Evolutionary conservation across 1,140 invertebrate species (phyloP).

Genomic region (Brachionus rotundiformis): DNA sequence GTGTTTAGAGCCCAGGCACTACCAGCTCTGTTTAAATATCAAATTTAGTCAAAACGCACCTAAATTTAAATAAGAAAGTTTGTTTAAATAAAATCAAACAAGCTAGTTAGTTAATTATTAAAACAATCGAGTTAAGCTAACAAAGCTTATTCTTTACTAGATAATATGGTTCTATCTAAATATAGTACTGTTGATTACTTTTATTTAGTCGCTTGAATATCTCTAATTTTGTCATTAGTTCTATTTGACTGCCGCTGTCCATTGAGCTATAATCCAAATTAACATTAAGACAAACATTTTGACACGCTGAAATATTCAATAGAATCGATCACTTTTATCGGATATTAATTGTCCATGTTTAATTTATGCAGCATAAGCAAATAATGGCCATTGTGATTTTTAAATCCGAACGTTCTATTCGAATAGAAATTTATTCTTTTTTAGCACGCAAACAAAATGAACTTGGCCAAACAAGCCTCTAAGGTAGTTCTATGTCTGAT

Average conservation of each 20-base stretch:
- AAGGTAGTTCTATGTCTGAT: slow-evolving; percentile 4
- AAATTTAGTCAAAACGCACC: too few relatives aligned
- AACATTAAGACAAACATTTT: neutral
- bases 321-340: neutral
- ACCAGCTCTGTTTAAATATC: neutral
- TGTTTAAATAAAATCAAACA: neutral
- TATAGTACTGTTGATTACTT: too few relatives aligned
- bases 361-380: neutral
- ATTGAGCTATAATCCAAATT: too few relatives aligned
- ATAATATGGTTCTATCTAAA: too few relatives aligned
- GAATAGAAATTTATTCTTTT: neutral
- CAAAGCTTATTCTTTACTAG: too few relatives aligned
- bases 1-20: too few relatives aligned
- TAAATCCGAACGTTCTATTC: neutral
- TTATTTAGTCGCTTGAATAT: too few relatives aligned
- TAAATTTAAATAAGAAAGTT: neutral
- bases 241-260: too few relatives aligned
- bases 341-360: slow-evolving; percentile 18
- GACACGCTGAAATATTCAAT: neutral
- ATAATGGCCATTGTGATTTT: neutral
- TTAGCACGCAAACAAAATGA: neutral
- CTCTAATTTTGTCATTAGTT: too few relatives aligned
- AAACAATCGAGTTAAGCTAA: neutral
- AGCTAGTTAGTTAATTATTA: neutral
- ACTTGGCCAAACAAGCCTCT: slow-evolving; percentile 2